A percentile compares a stretch with the other conserved stretches of the same genome.
These are phyloP conservation scores for Nycticebus coucang DNA, from an alignment of 2,113 vertebrate species.

Conservation along the genomic window DNA sequence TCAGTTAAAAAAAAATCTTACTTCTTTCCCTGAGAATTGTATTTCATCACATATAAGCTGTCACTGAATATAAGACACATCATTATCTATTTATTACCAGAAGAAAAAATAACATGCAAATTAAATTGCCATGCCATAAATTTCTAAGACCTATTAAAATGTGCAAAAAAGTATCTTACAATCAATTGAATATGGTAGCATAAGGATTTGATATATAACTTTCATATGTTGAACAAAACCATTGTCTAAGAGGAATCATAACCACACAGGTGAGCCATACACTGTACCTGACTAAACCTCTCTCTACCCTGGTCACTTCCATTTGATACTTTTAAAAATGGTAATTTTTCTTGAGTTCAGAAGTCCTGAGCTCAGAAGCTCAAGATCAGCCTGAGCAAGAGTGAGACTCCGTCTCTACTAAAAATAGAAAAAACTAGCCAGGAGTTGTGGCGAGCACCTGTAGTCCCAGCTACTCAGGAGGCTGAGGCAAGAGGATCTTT, in stretches of 20 bases:
- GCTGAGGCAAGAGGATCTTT: no score
- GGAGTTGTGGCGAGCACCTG: no score
- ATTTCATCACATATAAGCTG: conserved; percentile 7
- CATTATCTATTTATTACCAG: conserved; percentile 11
- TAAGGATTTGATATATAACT: neutral
- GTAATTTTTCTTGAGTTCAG: no score
- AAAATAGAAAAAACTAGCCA: no score
- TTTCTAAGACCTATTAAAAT: neutral
- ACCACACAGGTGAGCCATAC: neutral
- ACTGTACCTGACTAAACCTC: neutral
- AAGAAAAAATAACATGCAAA: neutral
- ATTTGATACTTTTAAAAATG: neutral
- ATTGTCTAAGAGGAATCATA: neutral
- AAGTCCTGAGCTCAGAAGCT: no score
- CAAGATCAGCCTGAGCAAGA: no score
- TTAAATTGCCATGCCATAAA: neutral
- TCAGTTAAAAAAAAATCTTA: neutral
- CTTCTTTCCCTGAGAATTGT: neutral
- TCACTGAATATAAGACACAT: neutral
- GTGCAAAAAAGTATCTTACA: neutral
- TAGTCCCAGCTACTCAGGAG: no score
- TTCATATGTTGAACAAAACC: neutral
- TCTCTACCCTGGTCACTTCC: neutral
- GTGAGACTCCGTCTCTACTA: no score
- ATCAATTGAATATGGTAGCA: neutral